Percentiles rank a stretch among this genome's conserved stretches.
Evolutionary conservation across 30 jellyfish, hydroid and myxozoan species (phyloP).

Genomic region (Catostylus mosaicus): DNA sequence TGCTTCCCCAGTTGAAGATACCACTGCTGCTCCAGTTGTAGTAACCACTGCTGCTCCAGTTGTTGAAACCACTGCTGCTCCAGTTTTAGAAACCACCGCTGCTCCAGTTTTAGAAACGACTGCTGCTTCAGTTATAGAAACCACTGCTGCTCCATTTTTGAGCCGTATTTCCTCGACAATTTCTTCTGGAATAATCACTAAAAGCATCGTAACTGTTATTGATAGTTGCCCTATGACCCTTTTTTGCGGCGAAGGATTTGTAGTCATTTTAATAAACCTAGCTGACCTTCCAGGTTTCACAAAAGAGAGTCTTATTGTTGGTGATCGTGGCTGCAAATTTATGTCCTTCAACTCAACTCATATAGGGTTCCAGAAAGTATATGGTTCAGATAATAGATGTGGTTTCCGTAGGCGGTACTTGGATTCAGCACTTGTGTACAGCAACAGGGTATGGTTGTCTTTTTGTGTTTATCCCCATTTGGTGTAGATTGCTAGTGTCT

Average conservation of each 20-base stretch:
- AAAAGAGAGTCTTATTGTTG: conserved; percentile 10
- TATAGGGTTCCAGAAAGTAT: conserved; percentile 3
- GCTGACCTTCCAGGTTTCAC: conserved; percentile 44
- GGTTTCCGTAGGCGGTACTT: conserved; percentile 78
- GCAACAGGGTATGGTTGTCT: conserved; percentile 51
- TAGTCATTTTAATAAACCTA: conserved; percentile 38
- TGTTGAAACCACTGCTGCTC: conserved; percentile 46
- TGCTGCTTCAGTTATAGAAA: conserved; percentile 1
- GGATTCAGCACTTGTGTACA: conserved; percentile 65
- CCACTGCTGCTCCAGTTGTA: no score
- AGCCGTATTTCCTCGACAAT: background rate
- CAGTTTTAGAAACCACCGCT: conserved; percentile 22
- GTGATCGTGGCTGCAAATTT: conserved; percentile 55
- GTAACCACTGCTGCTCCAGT: no score
- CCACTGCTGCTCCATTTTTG: background rate
- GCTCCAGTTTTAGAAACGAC: conserved; percentile 44
- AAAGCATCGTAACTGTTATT: conserved; percentile 41
- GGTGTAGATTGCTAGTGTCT: no score
- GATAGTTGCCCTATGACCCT: conserved; percentile 77
- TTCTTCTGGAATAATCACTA: background rate
- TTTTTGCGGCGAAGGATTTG: conserved; percentile 24
- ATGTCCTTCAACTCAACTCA: conserved; percentile 66
- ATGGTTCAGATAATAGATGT: conserved; percentile 78
- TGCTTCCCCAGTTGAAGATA: no score
- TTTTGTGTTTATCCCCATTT: background rate